Conservation (phyloP, 2,797 vertebrate species). For the Clarias fuscus region DNA sequence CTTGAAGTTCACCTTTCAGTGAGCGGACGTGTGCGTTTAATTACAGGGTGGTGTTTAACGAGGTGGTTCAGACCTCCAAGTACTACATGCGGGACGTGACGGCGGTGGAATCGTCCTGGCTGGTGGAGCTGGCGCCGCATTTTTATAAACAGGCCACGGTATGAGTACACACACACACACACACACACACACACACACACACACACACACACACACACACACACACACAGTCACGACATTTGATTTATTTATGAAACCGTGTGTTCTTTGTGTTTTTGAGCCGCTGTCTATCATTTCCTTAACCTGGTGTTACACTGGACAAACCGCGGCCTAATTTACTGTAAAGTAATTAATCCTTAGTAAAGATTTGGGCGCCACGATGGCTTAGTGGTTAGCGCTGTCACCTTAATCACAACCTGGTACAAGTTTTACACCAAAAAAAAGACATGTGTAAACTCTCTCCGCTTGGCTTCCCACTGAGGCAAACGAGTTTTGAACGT, state of each 20-base stretch:
- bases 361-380: too few relatives aligned
- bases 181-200: neutral
- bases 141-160: slow-evolving; percentile 99
- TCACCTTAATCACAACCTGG: too few relatives aligned
- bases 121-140: slow-evolving; percentile 95
- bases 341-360: too few relatives aligned
- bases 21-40: neutral
- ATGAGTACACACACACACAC: slow-evolving; percentile 53
- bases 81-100: slow-evolving; percentile 99
- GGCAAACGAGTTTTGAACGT: too few relatives aligned
- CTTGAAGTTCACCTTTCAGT: neutral
- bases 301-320: neutral
- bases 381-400: too few relatives aligned
- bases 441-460: too few relatives aligned
- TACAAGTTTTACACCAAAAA: too few relatives aligned
- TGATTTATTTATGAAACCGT: neutral
- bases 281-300: neutral
- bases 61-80: slow-evolving; percentile 94
- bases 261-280: neutral
- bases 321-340: neutral
- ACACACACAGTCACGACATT: neutral
- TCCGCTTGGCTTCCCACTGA: too few relatives aligned
- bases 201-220: neutral
- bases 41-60: slow-evolving; percentile 94
- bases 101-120: slow-evolving; percentile 92